phyloP scores from a whole-genome alignment of 1,140 invertebrate species.

The Drosophila carrolli region DNA sequence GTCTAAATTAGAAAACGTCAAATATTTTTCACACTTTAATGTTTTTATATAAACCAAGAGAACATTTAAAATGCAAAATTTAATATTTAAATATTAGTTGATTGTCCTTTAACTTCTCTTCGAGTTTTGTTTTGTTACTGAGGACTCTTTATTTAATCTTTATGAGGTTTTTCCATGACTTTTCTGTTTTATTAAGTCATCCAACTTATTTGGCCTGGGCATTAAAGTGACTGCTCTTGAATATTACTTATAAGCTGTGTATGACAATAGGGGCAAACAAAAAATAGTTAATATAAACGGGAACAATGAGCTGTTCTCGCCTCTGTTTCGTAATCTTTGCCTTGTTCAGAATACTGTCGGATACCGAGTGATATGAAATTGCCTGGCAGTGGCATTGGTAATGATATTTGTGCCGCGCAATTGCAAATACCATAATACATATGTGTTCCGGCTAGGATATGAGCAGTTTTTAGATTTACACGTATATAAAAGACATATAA shows the following conservation, averaged over 20 bases:
- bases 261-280: constrained; percentile 45
- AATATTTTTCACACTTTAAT: background rate
- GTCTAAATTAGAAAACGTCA: constrained; percentile 16
- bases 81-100: background rate
- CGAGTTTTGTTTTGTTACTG: too few species aligned
- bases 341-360: constrained; percentile 23
- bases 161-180: background rate
- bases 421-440: constrained; percentile 56
- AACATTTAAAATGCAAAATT: background rate
- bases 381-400: constrained; percentile 61
- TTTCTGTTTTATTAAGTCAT: constrained; percentile 8
- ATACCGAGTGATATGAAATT: constrained; percentile 22
- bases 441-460: constrained; percentile 51
- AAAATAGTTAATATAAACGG: constrained; percentile 73
- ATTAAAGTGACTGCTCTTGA: constrained; percentile 3
- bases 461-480: constrained; percentile 80
- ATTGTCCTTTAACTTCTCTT: background rate
- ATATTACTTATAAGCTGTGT: constrained; percentile 31
- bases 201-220: constrained; percentile 11
- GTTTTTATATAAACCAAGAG: background rate
- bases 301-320: constrained; percentile 34
- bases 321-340: constrained; percentile 27
- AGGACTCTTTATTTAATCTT: background rate
- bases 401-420: constrained; percentile 72
- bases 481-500: constrained; percentile 28